A percentile compares a stretch with the other conserved stretches of the same genome.
phyloP scores from a whole-genome alignment of 2,888 invertebrate genomes.

The Elmis aenea region DNA sequence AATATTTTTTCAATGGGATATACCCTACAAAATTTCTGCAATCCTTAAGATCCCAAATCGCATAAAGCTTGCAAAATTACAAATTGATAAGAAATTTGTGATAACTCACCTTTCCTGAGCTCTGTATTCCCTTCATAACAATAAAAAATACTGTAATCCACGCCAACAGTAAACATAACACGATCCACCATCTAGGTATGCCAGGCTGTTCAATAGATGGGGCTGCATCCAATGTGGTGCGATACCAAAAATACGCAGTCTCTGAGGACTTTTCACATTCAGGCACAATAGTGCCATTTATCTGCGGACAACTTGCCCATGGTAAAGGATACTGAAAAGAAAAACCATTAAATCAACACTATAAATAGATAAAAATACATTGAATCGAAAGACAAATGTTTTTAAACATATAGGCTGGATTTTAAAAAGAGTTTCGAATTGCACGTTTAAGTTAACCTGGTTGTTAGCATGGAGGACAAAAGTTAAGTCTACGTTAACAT shows the following conservation, averaged over 20 bases:
- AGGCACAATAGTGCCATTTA: constrained; percentile 61
- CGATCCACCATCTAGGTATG: constrained; percentile 90
- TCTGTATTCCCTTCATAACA: constrained; percentile 95
- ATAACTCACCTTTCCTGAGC: constrained; percentile 87
- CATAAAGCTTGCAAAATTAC: no score
- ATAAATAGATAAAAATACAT: neutral
- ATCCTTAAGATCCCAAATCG: neutral
- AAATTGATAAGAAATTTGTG: no score
- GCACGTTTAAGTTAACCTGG: no score
- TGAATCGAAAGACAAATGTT: no score
- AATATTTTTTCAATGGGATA: no score
- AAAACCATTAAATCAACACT: constrained; percentile 6
- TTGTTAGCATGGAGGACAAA: neutral
- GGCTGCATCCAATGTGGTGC: constrained; percentile 82
- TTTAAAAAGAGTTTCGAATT: no score
- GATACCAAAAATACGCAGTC: constrained; percentile 91
- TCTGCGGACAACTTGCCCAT: constrained; percentile 75
- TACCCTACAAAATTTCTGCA: neutral
- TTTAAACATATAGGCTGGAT: no score
- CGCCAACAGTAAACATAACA: constrained; percentile 77
- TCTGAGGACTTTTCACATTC: constrained; percentile 82
- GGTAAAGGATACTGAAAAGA: constrained; percentile 68
- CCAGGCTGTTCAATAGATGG: constrained; percentile 80
- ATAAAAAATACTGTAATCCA: constrained; percentile 92
- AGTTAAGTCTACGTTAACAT: neutral